Evolutionary conservation across 2,888 invertebrate genomes (phyloP).

Genomic region (Hymenopus coronatus): DNA sequence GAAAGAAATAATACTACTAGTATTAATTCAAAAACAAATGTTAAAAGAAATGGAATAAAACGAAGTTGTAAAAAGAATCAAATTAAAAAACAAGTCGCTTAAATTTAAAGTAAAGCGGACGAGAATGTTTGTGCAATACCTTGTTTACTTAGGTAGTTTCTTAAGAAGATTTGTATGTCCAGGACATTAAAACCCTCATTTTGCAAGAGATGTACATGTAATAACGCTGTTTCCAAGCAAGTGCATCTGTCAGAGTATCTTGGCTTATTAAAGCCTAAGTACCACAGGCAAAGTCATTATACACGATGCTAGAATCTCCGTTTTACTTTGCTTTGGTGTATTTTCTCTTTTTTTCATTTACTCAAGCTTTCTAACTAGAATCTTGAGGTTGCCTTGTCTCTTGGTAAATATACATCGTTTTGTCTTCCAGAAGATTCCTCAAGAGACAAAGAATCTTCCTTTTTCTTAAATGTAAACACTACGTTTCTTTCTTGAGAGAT

Average conservation of each 20-base stretch:
- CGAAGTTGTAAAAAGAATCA: too few relatives aligned
- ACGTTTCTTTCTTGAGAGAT: background rate
- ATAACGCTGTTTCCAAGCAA: background rate
- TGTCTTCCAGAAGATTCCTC: background rate
- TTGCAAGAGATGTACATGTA: background rate
- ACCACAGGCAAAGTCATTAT: background rate
- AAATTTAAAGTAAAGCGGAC: too few relatives aligned
- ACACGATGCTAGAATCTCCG: background rate
- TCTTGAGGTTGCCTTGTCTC: background rate
- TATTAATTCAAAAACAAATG: too few relatives aligned
- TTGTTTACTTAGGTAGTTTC: background rate
- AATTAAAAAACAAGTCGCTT: too few relatives aligned
- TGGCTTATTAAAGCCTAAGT: background rate
- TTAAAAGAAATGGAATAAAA: too few relatives aligned
- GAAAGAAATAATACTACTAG: too few relatives aligned
- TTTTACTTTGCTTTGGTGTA: background rate
- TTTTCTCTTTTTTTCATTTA: background rate
- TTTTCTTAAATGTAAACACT: background rate
- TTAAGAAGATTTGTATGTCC: background rate
- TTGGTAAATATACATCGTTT: background rate
- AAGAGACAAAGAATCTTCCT: background rate
- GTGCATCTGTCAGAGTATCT: background rate
- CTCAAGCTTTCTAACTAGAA: background rate
- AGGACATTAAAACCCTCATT: background rate
- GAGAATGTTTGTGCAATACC: background rate